Conservation (phyloP, 2,113 vertebrate genomes). For the Gasterosteus nipponicus region DNA sequence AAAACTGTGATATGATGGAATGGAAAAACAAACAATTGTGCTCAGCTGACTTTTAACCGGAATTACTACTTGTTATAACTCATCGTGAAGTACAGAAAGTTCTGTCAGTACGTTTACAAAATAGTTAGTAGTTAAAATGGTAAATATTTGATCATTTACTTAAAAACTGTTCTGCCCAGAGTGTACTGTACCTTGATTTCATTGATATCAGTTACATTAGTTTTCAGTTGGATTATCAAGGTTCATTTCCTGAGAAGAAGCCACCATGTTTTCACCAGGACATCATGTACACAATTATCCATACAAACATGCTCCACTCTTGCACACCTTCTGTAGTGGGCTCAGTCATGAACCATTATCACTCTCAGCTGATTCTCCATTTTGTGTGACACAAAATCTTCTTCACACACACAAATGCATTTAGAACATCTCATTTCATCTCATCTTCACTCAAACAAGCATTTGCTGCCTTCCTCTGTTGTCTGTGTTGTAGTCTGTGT, state of each 20-base stretch:
- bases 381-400: conserved; percentile 44
- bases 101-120: neutral
- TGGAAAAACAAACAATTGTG: neutral
- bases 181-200: neutral
- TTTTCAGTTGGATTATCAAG: neutral
- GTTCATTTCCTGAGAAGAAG: conserved; percentile 2
- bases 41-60: neutral
- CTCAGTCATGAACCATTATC: conserved; percentile 30
- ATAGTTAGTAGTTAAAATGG: neutral
- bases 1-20: neutral
- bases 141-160: neutral
- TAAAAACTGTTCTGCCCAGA: neutral
- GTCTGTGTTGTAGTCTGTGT: too few species aligned
- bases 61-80: neutral
- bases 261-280: conserved; percentile 1
- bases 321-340: conserved; percentile 23
- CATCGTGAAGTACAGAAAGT: neutral
- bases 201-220: neutral
- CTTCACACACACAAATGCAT: conserved; percentile 24
- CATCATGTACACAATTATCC: neutral
- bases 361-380: conserved; percentile 23
- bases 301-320: conserved; percentile 7
- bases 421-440: conserved; percentile 22
- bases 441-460: too few species aligned
- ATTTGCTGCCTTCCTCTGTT: too few species aligned